Percentiles rank a stretch among this genome's conserved stretches.
Evolutionary conservation across 2,113 vertebrate genomes (phyloP).

Genomic region (Pteronura brasiliensis): DNA sequence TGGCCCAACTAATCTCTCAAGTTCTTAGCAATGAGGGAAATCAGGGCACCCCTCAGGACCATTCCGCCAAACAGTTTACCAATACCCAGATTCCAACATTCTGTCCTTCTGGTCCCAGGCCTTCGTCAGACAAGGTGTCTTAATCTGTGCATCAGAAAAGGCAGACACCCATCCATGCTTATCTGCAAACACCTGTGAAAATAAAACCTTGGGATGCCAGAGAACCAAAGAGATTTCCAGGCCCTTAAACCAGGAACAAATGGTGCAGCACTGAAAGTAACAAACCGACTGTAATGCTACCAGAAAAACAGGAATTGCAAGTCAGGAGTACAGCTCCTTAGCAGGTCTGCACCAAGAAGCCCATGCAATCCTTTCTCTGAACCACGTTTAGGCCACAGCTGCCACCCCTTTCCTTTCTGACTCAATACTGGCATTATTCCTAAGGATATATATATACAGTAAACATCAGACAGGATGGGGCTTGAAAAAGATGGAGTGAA

Average conservation of each 20-base stretch:
- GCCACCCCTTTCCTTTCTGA: background rate
- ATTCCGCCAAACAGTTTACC: background rate
- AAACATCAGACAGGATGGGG: background rate
- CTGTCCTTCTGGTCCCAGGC: background rate
- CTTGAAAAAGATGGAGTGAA: background rate
- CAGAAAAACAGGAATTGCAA: conserved; percentile 57
- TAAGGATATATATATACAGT: background rate
- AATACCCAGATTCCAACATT: background rate
- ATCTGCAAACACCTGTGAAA: background rate
- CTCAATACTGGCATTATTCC: background rate
- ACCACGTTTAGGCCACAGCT: background rate
- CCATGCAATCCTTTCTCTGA: background rate
- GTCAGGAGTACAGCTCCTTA: background rate
- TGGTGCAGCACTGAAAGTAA: background rate
- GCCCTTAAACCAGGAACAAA: background rate
- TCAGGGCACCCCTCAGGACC: background rate
- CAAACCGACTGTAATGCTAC: background rate
- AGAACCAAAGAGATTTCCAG: background rate
- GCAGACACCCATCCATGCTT: background rate
- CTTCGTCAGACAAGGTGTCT: background rate
- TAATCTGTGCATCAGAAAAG: background rate
- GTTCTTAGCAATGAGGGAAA: background rate
- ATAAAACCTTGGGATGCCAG: background rate
- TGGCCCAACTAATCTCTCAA: background rate
- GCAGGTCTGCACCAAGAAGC: background rate